These are phyloP conservation scores for Mugil cephalus DNA, from an alignment of 2,113 vertebrate species.

Conservation along the genomic window DNA sequence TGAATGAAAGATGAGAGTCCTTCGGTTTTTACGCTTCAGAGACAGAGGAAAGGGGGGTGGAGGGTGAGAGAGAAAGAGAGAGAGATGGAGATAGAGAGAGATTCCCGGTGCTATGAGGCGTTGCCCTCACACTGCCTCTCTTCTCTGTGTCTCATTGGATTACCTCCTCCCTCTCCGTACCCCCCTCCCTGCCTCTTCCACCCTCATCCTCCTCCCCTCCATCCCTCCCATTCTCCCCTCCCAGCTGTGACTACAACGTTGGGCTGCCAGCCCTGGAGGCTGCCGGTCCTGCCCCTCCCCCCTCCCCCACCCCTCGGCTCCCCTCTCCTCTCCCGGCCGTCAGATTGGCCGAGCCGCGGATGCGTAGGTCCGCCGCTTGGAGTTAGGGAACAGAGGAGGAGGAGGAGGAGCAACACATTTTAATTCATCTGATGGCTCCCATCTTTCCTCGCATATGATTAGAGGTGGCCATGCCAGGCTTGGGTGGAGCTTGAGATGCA, in stretches of 20 bases:
- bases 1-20: conserved; percentile 65
- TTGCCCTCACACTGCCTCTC: conserved; percentile 77
- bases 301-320: not conserved
- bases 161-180: conserved; percentile 68
- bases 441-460: conserved; percentile 64
- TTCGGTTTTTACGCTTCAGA: conserved; percentile 71
- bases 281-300: conserved; percentile 70
- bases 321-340: conserved; percentile 4
- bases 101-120: conserved; percentile 77
- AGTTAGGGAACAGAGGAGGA: conserved; percentile 11
- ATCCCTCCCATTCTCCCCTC: conserved; percentile 66
- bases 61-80: conserved; percentile 27
- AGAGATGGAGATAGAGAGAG: conserved; percentile 70
- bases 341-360: conserved; percentile 71
- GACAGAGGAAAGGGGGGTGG: conserved; percentile 39
- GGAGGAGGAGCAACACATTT: conserved; percentile 70
- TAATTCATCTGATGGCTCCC: conserved; percentile 80
- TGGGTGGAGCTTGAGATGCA: conserved; percentile 41
- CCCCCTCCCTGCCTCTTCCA: conserved; percentile 19
- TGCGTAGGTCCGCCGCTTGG: conserved; percentile 56
- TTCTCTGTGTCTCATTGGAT: conserved; percentile 82
- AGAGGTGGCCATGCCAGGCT: conserved; percentile 49
- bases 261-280: conserved; percentile 68
- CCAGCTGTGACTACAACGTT: conserved; percentile 81
- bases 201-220: conserved; percentile 32